Conservation (phyloP, 2,797 vertebrate genomes). For the Sebastes trivittatus region DNA sequence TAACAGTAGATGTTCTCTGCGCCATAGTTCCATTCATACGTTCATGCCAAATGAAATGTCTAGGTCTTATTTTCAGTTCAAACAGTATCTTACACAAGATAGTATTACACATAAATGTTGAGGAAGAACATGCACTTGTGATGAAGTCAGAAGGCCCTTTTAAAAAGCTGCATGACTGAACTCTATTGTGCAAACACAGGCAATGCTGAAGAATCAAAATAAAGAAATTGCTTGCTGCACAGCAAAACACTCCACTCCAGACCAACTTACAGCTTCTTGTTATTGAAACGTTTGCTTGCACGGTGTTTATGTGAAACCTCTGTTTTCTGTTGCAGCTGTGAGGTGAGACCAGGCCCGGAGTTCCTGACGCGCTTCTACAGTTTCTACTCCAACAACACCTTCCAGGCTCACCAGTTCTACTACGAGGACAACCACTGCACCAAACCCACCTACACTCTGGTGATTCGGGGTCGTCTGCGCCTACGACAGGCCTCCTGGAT, state of each 20-base stretch:
- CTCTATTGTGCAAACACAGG: not conserved
- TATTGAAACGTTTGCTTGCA: not conserved
- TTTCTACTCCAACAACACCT: slow-evolving; percentile 93
- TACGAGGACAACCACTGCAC: slow-evolving; percentile 95
- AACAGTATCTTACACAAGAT: not conserved
- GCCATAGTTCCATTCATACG: rapidly evolving
- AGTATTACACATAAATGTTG: too few species aligned
- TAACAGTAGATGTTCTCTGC: not conserved
- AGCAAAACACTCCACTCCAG: not conserved
- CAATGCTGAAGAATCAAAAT: not conserved
- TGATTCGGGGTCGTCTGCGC: slow-evolving; percentile 89
- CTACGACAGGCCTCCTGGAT: slow-evolving; percentile 97
- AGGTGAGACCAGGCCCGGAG: slow-evolving; percentile 95
- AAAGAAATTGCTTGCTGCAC: not conserved
- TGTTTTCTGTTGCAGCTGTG: slow-evolving; percentile 84
- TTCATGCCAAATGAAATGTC: not conserved
- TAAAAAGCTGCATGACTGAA: not conserved
- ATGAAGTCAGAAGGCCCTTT: too few species aligned
- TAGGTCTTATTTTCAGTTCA: not conserved
- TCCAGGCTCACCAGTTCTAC: slow-evolving; percentile 96
- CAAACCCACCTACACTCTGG: slow-evolving; percentile 90
- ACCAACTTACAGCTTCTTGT: not conserved
- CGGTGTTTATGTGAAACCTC: not conserved
- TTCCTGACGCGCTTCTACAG: slow-evolving; percentile 95
- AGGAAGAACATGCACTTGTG: not conserved